Percentiles rank a stretch among this genome's conserved stretches.
phyloP scores from a whole-genome alignment of 2,888 invertebrate genomes.

The Drymonia ruficornis region DNA sequence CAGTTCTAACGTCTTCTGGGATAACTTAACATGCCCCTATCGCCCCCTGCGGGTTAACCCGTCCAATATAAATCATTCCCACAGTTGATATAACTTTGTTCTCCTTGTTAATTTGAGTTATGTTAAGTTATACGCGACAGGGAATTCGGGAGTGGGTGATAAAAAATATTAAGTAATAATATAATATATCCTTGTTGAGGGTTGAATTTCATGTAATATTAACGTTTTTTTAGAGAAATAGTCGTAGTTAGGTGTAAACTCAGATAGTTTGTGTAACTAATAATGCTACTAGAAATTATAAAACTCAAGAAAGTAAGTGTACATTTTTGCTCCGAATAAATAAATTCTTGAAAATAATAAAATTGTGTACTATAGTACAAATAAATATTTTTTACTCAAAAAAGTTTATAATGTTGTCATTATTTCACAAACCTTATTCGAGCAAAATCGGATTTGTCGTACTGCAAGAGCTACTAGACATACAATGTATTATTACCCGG shows the following conservation, averaged over 20 bases:
- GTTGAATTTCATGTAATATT: not conserved
- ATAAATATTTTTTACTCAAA: no score
- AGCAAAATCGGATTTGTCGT: no score
- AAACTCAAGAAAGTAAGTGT: not conserved
- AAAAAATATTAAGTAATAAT: conserved; percentile 13
- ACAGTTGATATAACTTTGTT: conserved; percentile 64
- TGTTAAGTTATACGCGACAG: conserved; percentile 50
- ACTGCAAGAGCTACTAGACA: no score
- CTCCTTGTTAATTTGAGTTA: conserved; percentile 62
- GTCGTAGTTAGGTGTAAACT: not conserved
- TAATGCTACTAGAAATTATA: no score
- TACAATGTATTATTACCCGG: no score
- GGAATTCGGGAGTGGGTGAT: conserved; percentile 27
- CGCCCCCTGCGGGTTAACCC: conserved; percentile 61
- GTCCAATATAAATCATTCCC: conserved; percentile 69
- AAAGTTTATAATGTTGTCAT: no score
- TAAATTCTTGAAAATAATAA: no score
- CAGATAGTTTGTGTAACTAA: not conserved
- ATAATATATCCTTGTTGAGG: conserved; percentile 22
- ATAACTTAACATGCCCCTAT: conserved; percentile 60
- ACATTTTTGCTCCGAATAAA: not conserved
- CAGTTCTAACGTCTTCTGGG: conserved; percentile 49
- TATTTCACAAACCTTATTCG: no score
- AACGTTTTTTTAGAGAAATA: not conserved
- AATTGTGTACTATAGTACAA: no score